Evolutionary conservation across 1,140 invertebrate genomes (phyloP), one percentile per base, ranked within the genome.

Genomic region (Zaprionus ghesquierei): DNA sequence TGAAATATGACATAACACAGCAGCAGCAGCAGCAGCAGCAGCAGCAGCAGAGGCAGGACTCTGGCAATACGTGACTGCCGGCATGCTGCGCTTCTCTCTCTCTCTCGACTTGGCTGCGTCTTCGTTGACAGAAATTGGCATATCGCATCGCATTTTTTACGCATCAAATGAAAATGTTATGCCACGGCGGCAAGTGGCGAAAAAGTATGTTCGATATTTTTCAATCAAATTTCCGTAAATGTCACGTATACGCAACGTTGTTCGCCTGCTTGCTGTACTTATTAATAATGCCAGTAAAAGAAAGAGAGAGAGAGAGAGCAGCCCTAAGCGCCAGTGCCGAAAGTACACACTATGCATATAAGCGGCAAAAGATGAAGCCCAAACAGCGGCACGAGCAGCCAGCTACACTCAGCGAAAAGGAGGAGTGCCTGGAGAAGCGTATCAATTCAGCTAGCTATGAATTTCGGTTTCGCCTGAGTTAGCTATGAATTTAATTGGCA

Each of bases 141-240:
- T 79, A 75, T 80, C 66, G 69, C 61, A 31, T 61, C 61, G 63
- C 61, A 59, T 84, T 85, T 71, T 66, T 79, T 66, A 62, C 76
- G 76, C 72, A 87, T 87, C 71, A 87, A 82, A 87, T 89, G 69
- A 66, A 82, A 82, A 74, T 75, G 66, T 73, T 76, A 46, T 61
- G 66, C 50, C 41, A 33, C 50, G 60, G 60, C 62, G 12, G 56
- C 31, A 73, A 82, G 69, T 63, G 78, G n/a, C 66, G 70, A 71
- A 69, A 79, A 79, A 71, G 66, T 87, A 80, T 77, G 69, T 72
- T 84, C 73, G 60, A 89, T 84, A 89, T 89, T 89, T 89, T 89
- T 89, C 84, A 89, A 89, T 89, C 84, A 89, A 89, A 89, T 89
- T 89, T 84, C 72, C 84, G 79, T 74, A 80, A 84, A 89, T 89